Evolutionary conservation across 2,113 vertebrate genomes (phyloP).

Genomic region (Cyanoliseus patagonus): DNA sequence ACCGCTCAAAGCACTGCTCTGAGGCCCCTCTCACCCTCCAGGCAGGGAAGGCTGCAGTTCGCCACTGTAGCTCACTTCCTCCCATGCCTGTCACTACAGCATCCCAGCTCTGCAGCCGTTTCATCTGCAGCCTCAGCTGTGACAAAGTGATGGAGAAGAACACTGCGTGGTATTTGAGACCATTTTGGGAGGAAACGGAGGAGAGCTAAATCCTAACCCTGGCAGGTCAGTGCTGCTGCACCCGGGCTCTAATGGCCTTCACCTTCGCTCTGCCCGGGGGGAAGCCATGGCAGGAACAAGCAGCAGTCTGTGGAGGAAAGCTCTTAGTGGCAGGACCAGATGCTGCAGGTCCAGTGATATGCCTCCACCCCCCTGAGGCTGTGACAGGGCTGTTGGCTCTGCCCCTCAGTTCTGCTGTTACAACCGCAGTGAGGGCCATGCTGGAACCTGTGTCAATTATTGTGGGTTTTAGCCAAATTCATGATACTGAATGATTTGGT

Average conservation of each 20-base stretch:
- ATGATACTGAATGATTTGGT: not conserved
- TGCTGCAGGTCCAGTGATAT: not conserved
- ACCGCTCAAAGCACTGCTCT: not conserved
- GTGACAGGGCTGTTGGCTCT: not conserved
- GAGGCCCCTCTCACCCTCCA: not conserved
- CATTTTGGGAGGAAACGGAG: not conserved
- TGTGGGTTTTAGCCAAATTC: not conserved
- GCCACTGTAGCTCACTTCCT: not conserved
- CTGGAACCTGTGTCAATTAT: not conserved
- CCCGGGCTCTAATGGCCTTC: not conserved
- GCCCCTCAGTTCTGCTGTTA: not conserved
- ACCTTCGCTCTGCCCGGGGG: not conserved
- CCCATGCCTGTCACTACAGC: not conserved
- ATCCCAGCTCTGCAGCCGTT: not conserved
- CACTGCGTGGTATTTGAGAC: not conserved
- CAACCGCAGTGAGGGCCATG: fast-evolving
- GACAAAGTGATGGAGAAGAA: not conserved
- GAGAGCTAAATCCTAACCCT: not conserved
- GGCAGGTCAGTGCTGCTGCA: not conserved
- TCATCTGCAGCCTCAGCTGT: not conserved
- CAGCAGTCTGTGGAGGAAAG: not conserved
- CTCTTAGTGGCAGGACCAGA: not conserved
- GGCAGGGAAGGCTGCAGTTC: not conserved
- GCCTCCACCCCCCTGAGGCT: not conserved
- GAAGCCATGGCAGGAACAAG: not conserved